phyloP scores from a whole-genome alignment of 2,888 invertebrate species.

The Himalopsyche anomala region DNA sequence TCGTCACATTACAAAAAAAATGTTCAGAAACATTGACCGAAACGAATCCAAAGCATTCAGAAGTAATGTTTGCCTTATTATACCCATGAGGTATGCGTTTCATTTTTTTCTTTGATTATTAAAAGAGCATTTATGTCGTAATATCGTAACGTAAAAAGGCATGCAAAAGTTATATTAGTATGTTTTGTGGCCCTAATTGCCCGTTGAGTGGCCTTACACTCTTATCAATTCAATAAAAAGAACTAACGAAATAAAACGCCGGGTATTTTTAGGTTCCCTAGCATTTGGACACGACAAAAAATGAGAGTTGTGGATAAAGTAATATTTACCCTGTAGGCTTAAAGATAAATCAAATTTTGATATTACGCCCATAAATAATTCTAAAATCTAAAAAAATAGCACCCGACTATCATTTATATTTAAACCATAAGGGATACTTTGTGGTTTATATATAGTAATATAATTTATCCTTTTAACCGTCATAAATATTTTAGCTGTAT shows the following conservation, averaged over 20 bases:
- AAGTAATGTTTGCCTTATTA: slow-evolving; percentile 2
- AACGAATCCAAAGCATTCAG: neutral
- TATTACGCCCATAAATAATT: too few species aligned
- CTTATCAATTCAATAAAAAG: slow-evolving; percentile 22
- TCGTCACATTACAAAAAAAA: too few species aligned
- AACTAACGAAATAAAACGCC: neutral
- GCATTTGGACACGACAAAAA: neutral
- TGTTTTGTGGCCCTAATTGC: neutral
- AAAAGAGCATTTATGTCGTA: slow-evolving; percentile 27
- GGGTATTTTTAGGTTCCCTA: neutral
- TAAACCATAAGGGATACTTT: too few species aligned
- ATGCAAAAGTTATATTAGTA: slow-evolving; percentile 38
- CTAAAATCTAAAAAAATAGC: too few species aligned
- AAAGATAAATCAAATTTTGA: too few species aligned
- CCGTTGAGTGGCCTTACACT: neutral
- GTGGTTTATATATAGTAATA: too few species aligned
- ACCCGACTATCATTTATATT: too few species aligned
- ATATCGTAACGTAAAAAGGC: slow-evolving; percentile 9
- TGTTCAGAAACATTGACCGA: too few species aligned
- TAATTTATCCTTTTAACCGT: too few species aligned
- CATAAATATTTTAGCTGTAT: too few species aligned
- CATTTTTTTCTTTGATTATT: slow-evolving; percentile 9
- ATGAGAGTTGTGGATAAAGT: neutral
- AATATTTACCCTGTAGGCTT: neutral
- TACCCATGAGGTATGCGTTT: neutral